Evolutionary conservation across 2,797 vertebrate species (phyloP), one percentile per base, ranked within the genome.

Genomic region (Eulemur rubriventer): DNA sequence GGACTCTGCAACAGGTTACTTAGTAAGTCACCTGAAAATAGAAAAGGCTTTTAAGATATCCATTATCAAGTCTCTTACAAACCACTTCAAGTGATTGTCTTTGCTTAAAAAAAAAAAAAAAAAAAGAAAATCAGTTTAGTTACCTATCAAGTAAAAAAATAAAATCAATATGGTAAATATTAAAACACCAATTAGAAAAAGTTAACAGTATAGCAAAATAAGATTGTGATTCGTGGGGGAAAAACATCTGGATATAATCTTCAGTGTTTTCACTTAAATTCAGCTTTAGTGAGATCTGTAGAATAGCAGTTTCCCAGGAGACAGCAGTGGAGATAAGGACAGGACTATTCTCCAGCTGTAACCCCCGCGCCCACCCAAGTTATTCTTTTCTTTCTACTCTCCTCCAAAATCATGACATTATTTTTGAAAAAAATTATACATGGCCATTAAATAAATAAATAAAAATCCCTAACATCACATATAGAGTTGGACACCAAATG

Each of bases 1-100:
- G 99, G 99, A 95, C 99, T 99, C 98, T 99, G 99, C 98, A 99
- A 97, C 97, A 99, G 99, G 98, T 98, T 99, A 95, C 99, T 99
- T 97, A 99, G 98, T 90, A 99, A 98, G 97, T 99, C 99, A 98
- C 99, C 99, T 99, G 90, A 69, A 95, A 96, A 86, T 22, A 80
- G 72, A 97, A 91, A 86, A 85, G 59, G 35, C 59, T 72, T 95
- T 96, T 95, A 93, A 83, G 22, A 91, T 16, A 65, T 1, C 72
- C 16, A 22, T 4, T 48, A 65, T 57, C 89, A 95, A 85, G 79
- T 89, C 50, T 82, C 78, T 81, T 48, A 80, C 20, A 91, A 94
- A 83, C 24, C 55, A 75, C 43, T 67, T 24, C 63, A 92, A 91
- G n/a, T 75, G 76, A 96, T 33, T 92, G 50, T 90, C 28, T 83